These are phyloP conservation scores for Sarcophaga peregrina DNA, from an alignment of 1,140 invertebrate species.

Conservation along the genomic window DNA sequence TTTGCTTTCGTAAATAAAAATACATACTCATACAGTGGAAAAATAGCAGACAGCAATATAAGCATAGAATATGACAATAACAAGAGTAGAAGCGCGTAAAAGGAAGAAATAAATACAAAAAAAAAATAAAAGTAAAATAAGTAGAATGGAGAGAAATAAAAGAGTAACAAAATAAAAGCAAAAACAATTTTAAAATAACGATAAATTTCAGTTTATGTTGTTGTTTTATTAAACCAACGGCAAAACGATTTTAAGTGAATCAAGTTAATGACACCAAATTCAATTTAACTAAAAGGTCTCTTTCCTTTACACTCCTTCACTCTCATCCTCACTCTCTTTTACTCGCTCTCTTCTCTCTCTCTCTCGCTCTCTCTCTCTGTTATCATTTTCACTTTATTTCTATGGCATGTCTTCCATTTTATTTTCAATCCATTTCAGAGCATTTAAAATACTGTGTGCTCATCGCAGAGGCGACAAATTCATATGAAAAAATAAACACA, in stretches of 20 bases:
- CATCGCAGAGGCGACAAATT: background rate
- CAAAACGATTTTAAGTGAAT: constrained; percentile 41
- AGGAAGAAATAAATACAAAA: background rate
- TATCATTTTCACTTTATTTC: too few relatives aligned
- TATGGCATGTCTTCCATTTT: too few relatives aligned
- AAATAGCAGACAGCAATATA: too few relatives aligned
- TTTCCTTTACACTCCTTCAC: too few relatives aligned
- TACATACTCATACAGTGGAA: background rate
- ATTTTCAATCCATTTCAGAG: background rate
- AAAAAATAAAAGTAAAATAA: too few relatives aligned
- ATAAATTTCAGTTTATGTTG: constrained; percentile 41
- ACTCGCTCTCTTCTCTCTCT: too few relatives aligned
- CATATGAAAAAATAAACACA: background rate
- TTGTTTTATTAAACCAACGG: constrained; percentile 38
- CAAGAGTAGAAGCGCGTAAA: constrained; percentile 13
- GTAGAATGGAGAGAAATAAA: background rate
- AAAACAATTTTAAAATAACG: constrained; percentile 34
- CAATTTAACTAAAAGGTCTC: constrained; percentile 39
- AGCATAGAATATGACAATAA: background rate
- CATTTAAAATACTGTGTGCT: background rate
- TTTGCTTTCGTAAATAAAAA: background rate
- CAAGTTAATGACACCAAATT: constrained; percentile 40
- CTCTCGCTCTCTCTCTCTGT: too few relatives aligned
- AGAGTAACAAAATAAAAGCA: constrained; percentile 9
- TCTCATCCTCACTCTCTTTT: too few relatives aligned